These are phyloP conservation scores for Antechinus flavipes DNA, from an alignment of 2,113 vertebrate genomes.

Conservation along the genomic window DNA sequence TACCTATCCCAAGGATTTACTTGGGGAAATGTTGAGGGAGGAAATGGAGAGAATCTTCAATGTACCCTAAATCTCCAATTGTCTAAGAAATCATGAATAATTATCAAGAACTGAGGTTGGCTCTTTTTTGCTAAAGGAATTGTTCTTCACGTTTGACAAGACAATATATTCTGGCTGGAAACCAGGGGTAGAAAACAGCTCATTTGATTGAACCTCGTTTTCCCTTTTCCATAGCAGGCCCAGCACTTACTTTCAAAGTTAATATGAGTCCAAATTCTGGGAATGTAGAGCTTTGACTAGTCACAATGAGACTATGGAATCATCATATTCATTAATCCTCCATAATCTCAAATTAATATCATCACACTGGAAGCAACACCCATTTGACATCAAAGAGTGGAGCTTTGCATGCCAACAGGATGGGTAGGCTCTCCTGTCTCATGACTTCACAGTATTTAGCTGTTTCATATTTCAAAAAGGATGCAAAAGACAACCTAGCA, in stretches of 20 bases:
- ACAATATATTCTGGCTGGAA: constrained; percentile 37
- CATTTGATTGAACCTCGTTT: constrained; percentile 8
- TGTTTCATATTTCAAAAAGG: neutral
- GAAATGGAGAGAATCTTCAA: neutral
- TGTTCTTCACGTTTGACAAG: neutral
- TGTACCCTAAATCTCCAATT: neutral
- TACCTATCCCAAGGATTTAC: neutral
- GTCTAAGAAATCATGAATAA: neutral
- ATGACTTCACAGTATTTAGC: neutral
- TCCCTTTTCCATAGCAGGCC: neutral
- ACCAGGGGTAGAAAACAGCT: constrained; percentile 31
- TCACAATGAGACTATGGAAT: neutral
- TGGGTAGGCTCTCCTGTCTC: neutral
- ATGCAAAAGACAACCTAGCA: neutral
- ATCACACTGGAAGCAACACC: neutral
- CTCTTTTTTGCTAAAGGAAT: neutral
- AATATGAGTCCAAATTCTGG: constrained; percentile 30
- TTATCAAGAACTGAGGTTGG: constrained; percentile 17
- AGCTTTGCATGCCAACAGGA: neutral
- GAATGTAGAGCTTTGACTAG: neutral
- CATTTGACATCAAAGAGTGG: constrained; percentile 40
- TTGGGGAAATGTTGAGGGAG: neutral
- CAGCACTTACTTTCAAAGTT: constrained; percentile 13
- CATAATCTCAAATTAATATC: constrained; percentile 8
- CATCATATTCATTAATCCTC: neutral